phyloP scores from a whole-genome alignment of 2,888 invertebrate species.

The Sinhomidia bicolor region DNA sequence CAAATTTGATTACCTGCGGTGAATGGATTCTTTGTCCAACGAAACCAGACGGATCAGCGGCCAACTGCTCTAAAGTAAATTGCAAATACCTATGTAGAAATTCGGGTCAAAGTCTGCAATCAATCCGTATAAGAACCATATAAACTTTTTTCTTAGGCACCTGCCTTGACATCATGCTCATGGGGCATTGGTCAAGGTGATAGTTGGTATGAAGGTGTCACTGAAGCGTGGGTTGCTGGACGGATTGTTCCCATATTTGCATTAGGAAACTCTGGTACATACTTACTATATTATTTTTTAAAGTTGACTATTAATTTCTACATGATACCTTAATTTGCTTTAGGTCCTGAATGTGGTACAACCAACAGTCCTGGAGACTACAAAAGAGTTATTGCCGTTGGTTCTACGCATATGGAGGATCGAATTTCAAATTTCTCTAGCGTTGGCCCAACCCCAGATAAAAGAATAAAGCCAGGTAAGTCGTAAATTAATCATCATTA shows the following conservation, averaged over 20 bases:
- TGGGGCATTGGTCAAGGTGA: neutral
- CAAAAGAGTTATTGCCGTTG: slow-evolving; percentile 40
- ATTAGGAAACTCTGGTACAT: slow-evolving; percentile 34
- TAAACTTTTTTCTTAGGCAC: neutral
- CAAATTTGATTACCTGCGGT: neutral
- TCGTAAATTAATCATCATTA: neutral
- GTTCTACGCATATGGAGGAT: slow-evolving; percentile 31
- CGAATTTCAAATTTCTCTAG: slow-evolving; percentile 44
- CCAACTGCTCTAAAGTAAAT: neutral
- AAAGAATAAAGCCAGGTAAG: slow-evolving; percentile 22
- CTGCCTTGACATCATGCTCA: neutral
- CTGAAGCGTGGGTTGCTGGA: slow-evolving; percentile 13
- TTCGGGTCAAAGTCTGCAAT: too few relatives aligned
- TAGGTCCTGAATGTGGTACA: slow-evolving; percentile 60
- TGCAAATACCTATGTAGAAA: too few relatives aligned
- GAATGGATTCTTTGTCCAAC: neutral
- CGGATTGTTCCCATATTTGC: slow-evolving; percentile 63
- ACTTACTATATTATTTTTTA: neutral
- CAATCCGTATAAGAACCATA: neutral
- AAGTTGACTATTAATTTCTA: neutral
- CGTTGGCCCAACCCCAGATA: slow-evolving; percentile 28
- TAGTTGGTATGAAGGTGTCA: slow-evolving; percentile 8
- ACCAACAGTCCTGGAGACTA: slow-evolving; percentile 49
- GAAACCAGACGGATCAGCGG: neutral
- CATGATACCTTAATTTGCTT: too few relatives aligned